Conservation (phyloP, 2,113 vertebrate species). For the Neotragus moschatus region DNA sequence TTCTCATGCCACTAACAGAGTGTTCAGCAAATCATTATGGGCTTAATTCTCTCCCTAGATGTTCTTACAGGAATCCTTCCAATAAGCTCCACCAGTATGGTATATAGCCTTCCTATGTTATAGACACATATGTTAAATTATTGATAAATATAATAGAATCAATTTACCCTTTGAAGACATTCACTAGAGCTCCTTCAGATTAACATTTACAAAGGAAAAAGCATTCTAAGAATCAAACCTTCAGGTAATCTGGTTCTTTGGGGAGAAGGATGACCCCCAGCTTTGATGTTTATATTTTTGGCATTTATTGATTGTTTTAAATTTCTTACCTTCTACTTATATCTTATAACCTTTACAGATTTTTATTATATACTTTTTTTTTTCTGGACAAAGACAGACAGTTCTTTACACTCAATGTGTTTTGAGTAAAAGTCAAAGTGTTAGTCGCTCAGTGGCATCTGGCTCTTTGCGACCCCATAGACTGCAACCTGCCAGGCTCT, state of each 20-base stretch:
- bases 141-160: neutral
- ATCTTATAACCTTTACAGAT: neutral
- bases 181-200: neutral
- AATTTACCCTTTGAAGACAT: neutral
- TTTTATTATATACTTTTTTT: neutral
- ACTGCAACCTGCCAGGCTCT: neutral
- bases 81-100: neutral
- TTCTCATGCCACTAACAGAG: neutral
- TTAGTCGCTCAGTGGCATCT: neutral
- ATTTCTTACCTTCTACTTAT: neutral
- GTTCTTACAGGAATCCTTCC: neutral
- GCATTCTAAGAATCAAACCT: neutral
- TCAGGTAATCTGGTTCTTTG: neutral
- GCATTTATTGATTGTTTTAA: neutral
- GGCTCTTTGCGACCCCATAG: neutral
- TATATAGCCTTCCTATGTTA: neutral
- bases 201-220: neutral
- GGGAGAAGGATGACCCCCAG: neutral
- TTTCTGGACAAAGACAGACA: neutral
- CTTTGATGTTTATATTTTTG: neutral
- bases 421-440: neutral
- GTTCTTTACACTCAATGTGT: neutral
- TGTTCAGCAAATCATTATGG: neutral
- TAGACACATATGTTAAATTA: neutral
- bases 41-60: neutral